Evolutionary conservation across 2,797 vertebrate species (phyloP).

Genomic region (Lemur catta): DNA sequence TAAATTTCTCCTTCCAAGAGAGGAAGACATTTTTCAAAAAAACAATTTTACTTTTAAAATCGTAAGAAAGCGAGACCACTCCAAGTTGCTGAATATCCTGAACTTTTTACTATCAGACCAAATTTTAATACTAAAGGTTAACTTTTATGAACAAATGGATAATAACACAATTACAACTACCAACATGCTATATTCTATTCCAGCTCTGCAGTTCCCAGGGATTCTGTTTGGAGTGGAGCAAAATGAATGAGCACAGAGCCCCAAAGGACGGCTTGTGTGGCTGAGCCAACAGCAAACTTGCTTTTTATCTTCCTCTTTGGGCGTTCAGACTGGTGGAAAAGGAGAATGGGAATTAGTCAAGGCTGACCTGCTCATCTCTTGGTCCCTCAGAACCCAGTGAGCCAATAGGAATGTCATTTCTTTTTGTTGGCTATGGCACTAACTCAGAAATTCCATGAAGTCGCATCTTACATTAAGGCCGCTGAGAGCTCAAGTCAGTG

Average conservation of each 20-base stretch:
- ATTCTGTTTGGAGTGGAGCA: not conserved
- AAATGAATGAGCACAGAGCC: not conserved
- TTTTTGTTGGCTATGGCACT: accelerated
- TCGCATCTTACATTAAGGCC: not conserved
- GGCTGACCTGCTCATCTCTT: not conserved
- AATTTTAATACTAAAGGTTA: not conserved
- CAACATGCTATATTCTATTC: not conserved
- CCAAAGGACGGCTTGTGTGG: not conserved
- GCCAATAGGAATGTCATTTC: accelerated
- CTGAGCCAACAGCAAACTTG: not conserved
- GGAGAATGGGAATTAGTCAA: not conserved
- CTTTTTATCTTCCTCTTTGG: not conserved
- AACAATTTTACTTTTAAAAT: constrained; percentile 14
- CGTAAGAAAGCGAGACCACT: not conserved
- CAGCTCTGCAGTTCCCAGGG: not conserved
- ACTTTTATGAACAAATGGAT: not conserved
- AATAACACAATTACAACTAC: not conserved
- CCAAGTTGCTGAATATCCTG: not conserved
- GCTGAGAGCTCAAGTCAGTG: not conserved
- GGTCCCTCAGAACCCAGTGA: not conserved
- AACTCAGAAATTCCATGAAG: not conserved
- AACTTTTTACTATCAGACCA: not conserved
- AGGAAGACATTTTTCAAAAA: not conserved
- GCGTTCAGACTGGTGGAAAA: constrained; percentile 56
- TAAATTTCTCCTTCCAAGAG: not conserved